These are phyloP conservation scores for Axea sp. DNA, from an alignment of 2,888 invertebrate genomes.

Conservation along the genomic window DNA sequence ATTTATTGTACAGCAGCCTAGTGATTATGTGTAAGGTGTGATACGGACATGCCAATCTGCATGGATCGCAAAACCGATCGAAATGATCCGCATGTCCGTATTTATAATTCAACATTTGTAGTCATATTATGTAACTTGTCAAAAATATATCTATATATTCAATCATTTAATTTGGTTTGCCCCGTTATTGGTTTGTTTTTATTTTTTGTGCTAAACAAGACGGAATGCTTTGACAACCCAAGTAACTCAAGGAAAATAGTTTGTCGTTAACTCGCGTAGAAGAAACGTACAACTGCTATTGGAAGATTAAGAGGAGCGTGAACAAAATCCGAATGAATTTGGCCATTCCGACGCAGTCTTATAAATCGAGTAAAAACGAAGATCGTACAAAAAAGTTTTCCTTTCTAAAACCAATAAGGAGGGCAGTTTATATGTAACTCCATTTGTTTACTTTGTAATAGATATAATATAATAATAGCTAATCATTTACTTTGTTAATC, in stretches of 20 bases:
- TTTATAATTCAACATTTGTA: conserved; percentile 71
- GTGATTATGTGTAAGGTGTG: conserved; percentile 76
- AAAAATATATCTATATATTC: conserved; percentile 74
- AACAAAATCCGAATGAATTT: conserved; percentile 31
- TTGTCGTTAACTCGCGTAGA: too few species aligned
- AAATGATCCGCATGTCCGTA: conserved; percentile 67
- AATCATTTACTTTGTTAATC: conserved; percentile 78
- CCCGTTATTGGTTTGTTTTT: conserved; percentile 73
- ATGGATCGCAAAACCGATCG: conserved; percentile 63
- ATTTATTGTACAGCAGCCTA: conserved; percentile 70
- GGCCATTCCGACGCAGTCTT: conserved; percentile 54
- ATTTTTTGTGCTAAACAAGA: conserved; percentile 66
- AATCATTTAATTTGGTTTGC: conserved; percentile 73
- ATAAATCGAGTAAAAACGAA: conserved; percentile 22
- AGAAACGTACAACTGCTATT: too few species aligned
- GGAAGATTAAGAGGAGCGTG: conserved; percentile 36
- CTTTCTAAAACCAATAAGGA: conserved; percentile 72
- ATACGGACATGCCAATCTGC: conserved; percentile 66
- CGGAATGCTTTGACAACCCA: conserved; percentile 36
- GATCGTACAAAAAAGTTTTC: conserved; percentile 2
- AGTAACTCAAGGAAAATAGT: neutral
- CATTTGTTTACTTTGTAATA: conserved; percentile 70
- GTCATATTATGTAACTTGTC: conserved; percentile 73
- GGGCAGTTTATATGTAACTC: conserved; percentile 74
- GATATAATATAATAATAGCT: conserved; percentile 69